Evolutionary conservation across 2,113 vertebrate genomes (phyloP).

Genomic region (Urocitellus parryii): DNA sequence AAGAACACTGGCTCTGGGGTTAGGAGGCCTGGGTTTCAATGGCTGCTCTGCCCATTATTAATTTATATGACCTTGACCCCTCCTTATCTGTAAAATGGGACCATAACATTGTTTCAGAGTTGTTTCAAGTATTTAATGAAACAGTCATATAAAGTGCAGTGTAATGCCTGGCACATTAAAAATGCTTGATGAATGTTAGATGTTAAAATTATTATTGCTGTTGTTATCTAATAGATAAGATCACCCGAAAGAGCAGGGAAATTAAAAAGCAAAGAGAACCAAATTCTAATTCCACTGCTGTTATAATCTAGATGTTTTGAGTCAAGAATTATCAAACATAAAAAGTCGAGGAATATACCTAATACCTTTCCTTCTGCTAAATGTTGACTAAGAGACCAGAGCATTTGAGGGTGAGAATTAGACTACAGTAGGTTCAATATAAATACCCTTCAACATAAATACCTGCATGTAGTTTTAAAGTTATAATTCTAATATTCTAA

Average conservation of each 20-base stretch:
- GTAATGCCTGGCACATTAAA: neutral
- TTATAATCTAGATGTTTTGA: neutral
- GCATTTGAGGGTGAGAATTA: neutral
- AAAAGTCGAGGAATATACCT: neutral
- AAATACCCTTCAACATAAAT: neutral
- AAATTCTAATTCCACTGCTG: constrained; percentile 17
- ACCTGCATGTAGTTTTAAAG: neutral
- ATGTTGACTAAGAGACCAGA: neutral
- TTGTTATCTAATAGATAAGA: constrained; percentile 41
- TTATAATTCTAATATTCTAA: neutral
- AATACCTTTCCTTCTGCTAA: neutral
- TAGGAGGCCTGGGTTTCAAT: neutral
- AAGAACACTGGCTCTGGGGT: neutral
- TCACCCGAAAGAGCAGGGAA: neutral
- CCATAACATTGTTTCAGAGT: neutral
- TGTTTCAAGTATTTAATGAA: neutral
- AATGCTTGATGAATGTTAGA: constrained; percentile 26
- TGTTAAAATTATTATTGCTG: neutral
- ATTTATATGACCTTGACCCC: neutral
- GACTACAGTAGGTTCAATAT: neutral
- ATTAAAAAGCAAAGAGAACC: constrained; percentile 41
- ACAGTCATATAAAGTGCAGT: neutral
- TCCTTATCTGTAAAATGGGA: neutral
- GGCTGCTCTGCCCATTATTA: neutral
- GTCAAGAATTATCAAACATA: neutral